Percentiles rank a stretch among this genome's conserved stretches.
Conservation (phyloP, 2,888 invertebrate genomes). For the Temnothorax ravouxi region DNA sequence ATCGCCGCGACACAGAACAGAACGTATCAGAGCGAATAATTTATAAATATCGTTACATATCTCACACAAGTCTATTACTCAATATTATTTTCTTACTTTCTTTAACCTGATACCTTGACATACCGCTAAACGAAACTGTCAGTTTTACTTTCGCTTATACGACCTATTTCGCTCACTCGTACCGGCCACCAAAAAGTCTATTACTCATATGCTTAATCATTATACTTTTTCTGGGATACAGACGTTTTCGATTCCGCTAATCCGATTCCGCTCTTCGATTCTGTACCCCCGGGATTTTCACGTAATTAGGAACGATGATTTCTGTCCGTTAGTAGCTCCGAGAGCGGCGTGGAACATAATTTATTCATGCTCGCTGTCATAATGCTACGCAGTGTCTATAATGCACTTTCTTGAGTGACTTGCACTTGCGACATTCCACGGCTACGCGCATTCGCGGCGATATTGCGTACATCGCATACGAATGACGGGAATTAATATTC, state of each 20-base stretch:
- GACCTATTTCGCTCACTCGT: not conserved
- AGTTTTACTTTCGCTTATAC: not conserved
- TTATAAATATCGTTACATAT: not conserved
- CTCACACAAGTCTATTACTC: not conserved
- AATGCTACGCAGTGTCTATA: conserved; percentile 46
- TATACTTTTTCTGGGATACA: conserved; percentile 11
- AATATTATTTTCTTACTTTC: not conserved
- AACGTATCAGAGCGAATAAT: not conserved
- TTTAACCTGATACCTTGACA: not conserved
- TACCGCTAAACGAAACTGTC: not conserved
- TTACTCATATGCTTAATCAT: not conserved
- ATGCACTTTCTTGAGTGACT: conserved; percentile 72
- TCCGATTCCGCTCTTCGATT: not conserved
- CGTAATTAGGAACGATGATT: conserved; percentile 61
- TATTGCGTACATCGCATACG: conserved; percentile 75
- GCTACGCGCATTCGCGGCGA: conserved; percentile 53
- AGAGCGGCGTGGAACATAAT: conserved; percentile 35
- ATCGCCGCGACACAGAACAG: not conserved
- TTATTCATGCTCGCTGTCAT: conserved; percentile 50
- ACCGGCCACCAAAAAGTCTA: not conserved
- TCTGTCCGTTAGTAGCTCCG: conserved; percentile 37
- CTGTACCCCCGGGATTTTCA: conserved; percentile 41
- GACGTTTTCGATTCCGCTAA: not conserved
- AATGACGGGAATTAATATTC: conserved; percentile 82
- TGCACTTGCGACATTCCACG: conserved; percentile 73